phyloP scores from a whole-genome alignment of 2,888 invertebrate genomes.

The Chirona hameri region DNA sequence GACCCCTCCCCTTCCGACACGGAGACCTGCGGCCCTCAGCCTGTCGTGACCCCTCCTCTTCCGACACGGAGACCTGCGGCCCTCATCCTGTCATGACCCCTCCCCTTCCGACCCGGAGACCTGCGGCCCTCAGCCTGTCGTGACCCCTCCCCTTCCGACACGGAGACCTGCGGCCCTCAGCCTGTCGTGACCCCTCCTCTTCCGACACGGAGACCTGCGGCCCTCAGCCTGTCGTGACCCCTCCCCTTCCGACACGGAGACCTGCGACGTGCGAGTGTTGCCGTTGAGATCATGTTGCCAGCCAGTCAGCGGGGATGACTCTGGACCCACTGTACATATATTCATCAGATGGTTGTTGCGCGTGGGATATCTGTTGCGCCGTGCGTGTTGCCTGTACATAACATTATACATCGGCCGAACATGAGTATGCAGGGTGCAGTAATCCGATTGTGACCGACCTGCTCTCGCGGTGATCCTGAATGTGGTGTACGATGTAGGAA shows the following conservation, averaged over 20 bases:
- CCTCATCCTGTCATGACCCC: no score
- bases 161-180: neutral
- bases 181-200: no score
- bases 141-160: neutral
- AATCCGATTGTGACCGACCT: neutral
- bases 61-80: neutral
- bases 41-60: neutral
- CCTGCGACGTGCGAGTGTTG: neutral
- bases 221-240: neutral
- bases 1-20: neutral
- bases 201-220: neutral
- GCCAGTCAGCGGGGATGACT: neutral
- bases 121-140: neutral
- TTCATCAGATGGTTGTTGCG: neutral
- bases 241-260: neutral
- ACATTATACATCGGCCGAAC: neutral
- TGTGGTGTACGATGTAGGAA: slow-evolving; percentile 27
- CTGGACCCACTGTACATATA: slow-evolving; percentile 9
- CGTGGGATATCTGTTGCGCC: neutral
- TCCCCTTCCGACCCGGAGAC: neutral
- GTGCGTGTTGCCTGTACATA: slow-evolving; percentile 10
- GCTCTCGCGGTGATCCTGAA: neutral
- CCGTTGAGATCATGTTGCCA: slow-evolving; percentile 1
- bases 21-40: neutral
- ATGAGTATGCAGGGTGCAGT: slow-evolving; percentile 24